These are phyloP conservation scores for Hirtodrosophila trivittata DNA, from an alignment of 2,888 invertebrate species.

Conservation along the genomic window DNA sequence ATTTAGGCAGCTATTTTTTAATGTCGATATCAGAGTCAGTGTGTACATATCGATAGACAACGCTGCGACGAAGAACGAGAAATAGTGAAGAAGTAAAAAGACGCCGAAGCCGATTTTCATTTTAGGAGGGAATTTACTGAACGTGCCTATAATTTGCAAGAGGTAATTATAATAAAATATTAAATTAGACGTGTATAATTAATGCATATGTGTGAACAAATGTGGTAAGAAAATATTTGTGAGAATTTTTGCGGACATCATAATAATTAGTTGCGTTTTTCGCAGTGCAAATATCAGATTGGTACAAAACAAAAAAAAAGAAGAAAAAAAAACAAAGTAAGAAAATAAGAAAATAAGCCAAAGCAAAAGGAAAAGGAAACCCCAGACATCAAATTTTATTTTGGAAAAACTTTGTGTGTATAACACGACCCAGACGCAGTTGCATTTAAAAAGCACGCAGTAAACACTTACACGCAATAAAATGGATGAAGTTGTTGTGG, in stretches of 20 bases:
- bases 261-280: no score
- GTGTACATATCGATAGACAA: slow-evolving; percentile 37
- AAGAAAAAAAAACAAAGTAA: no score
- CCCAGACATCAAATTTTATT: no score
- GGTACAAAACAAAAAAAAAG: no score
- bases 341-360: no score
- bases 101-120: slow-evolving; percentile 47
- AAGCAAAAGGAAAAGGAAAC: no score
- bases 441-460: slow-evolving; percentile 8
- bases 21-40: slow-evolving; percentile 1
- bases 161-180: slow-evolving; percentile 21
- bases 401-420: no score
- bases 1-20: neutral
- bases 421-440: neutral
- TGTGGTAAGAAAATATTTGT: no score
- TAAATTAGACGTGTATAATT: neutral
- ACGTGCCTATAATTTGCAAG: slow-evolving; percentile 15
- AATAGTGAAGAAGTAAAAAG: slow-evolving; percentile 33
- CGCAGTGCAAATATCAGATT: no score
- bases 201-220: no score
- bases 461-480: neutral
- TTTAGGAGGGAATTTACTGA: slow-evolving; percentile 33
- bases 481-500: slow-evolving; percentile 51
- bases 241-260: no score
- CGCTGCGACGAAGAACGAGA: slow-evolving; percentile 28